A percentile compares a stretch with the other conserved stretches of the same genome.
Evolutionary conservation across 92 coral and sea anemone genomes (phyloP).

Genomic region (Blastomussa wellsi): DNA sequence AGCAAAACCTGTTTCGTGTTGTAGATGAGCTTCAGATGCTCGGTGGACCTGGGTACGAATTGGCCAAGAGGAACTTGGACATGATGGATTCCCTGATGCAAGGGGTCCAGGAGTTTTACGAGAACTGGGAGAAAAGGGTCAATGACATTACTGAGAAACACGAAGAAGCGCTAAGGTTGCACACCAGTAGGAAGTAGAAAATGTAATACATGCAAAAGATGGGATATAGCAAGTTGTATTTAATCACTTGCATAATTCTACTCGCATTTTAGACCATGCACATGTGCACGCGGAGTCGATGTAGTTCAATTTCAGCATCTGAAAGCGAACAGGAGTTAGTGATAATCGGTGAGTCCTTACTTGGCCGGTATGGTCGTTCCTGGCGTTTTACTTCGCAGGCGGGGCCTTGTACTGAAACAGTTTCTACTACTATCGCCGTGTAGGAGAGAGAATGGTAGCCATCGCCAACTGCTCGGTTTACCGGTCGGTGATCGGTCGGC

Average conservation of each 20-base stretch:
- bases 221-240: not conserved
- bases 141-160: slow-evolving; percentile 77
- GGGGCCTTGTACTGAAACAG: no score
- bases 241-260: not conserved
- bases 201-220: not conserved
- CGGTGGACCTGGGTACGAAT: slow-evolving; percentile 86
- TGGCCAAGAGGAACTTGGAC: slow-evolving; percentile 87
- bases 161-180: slow-evolving; percentile 73
- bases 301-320: no score
- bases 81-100: slow-evolving; percentile 85
- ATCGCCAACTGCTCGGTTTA: no score
- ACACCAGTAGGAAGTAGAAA: slow-evolving; percentile 43
- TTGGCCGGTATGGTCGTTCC: no score
- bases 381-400: no score
- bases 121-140: slow-evolving; percentile 80
- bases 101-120: slow-evolving; percentile 89
- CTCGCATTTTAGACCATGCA: not conserved
- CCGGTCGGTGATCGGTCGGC: no score
- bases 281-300: no score
- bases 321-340: not conserved
- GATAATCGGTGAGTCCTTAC: not conserved
- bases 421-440: no score
- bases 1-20: not conserved
- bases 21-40: slow-evolving; percentile 87
- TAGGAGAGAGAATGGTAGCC: no score